Evolutionary conservation across 2,797 vertebrate species (phyloP), one percentile per base, ranked within the genome.

Genomic region (Ctenopoma multispine): DNA sequence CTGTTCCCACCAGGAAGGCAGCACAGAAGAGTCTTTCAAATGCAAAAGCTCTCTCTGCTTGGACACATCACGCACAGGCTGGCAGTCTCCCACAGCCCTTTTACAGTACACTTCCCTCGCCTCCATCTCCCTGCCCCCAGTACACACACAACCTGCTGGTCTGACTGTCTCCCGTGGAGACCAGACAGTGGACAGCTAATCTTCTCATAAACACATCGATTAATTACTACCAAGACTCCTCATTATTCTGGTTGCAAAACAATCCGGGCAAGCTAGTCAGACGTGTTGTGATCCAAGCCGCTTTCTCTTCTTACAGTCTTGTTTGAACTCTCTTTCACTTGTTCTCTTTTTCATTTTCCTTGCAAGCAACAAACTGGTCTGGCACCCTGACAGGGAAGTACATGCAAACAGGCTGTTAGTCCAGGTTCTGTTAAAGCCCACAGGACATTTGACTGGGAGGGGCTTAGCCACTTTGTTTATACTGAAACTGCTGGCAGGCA

Each of bases 21-120:
- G 65, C 80, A 89, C 75, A 81, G 81, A 83, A 53, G 75, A 88
- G 76, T 62, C 88, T 90, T 90, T 92, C 87, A 89, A 90, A 93
- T 90, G 86, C 87, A 90, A 92, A 90, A 70, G 17, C 49, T 66
- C 60, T 62, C 60, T 70, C 40, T 48, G 47, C 72, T 77, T 73
- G 55, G 86, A 75, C 72, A 77, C 80, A 76, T 75, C 72, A 72
- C n/a, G 46, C 49, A 63, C 69, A 63, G 40, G 66, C 72, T 79
- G 78, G 67, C 75, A 66, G 71, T 41, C 76, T 83, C 80, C 66
- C 76, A 75, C 59, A 81, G 66, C 41, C 62, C 69, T 73, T 81
- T 82, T 86, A 82, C 85, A 84, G 72, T 87, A 81, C 7, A 75
- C 55, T 57, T 79, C 77, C 79, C 72, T 74, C 18, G 47, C 60